A percentile compares a stretch with the other conserved stretches of the same genome.
Evolutionary conservation across 2,797 vertebrate species (phyloP).

Genomic region (Gephyroberyx darwinii): DNA sequence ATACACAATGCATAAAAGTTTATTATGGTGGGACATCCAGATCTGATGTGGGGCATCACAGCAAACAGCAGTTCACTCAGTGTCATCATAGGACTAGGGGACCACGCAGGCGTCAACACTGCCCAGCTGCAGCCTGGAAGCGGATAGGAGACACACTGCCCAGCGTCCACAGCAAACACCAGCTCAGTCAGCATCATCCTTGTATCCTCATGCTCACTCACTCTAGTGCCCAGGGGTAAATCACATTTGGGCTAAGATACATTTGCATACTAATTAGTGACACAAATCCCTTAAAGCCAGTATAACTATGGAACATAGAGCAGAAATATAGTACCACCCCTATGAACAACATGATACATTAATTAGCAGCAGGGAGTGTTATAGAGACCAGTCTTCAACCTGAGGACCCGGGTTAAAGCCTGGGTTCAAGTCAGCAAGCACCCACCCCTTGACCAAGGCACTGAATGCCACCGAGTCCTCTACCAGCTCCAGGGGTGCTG

Average conservation of each 20-base stretch:
- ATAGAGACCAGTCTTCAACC: conserved; percentile 2
- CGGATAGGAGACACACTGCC: too few relatives aligned
- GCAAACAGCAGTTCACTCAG: too few relatives aligned
- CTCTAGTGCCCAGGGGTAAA: conserved; percentile 3
- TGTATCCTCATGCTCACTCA: too few relatives aligned
- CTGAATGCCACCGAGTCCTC: conserved; percentile 6
- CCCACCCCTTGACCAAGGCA: conserved; percentile 7
- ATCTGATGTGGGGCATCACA: too few relatives aligned
- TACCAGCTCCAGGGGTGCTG: conserved; percentile 16
- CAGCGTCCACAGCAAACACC: too few relatives aligned
- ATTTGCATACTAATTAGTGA: conserved; percentile 63
- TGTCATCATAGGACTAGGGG: too few relatives aligned
- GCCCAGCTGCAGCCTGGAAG: too few relatives aligned
- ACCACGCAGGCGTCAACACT: too few relatives aligned
- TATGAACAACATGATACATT: conserved; percentile 30
- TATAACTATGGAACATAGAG: conserved; percentile 18
- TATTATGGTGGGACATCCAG: too few relatives aligned
- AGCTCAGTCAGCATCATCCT: too few relatives aligned
- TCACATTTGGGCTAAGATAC: conserved; percentile 19
- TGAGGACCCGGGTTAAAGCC: neutral
- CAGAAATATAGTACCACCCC: too few relatives aligned
- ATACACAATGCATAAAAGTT: too few relatives aligned
- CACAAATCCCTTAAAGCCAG: conserved; percentile 41
- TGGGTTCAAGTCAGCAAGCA: conserved; percentile 7
- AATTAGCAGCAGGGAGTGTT: conserved; percentile 8